Evolutionary conservation across 1,140 invertebrate species (phyloP).

Genomic region (Zaprionus taronus): DNA sequence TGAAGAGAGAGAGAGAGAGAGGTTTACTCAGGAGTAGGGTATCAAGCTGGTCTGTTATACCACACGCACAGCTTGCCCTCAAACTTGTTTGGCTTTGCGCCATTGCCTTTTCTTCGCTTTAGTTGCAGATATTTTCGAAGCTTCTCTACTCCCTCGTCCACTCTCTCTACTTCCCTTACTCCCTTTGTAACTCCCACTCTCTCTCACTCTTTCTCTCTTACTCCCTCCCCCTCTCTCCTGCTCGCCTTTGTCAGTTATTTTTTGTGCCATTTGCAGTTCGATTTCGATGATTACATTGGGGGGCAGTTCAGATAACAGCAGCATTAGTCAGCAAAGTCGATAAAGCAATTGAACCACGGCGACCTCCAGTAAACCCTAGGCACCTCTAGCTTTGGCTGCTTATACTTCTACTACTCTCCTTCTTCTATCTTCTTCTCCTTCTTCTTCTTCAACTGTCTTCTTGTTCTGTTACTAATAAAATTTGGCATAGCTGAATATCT

Average conservation of each 20-base stretch:
- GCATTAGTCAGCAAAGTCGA: constrained; percentile 23
- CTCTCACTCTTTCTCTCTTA: background rate
- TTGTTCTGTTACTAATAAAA: background rate
- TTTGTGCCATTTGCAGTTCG: constrained; percentile 18
- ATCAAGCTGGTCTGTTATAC: background rate
- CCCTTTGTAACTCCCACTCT: background rate
- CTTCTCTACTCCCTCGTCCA: background rate
- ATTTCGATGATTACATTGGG: constrained; percentile 46
- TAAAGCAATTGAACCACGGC: background rate
- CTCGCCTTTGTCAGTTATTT: constrained; percentile 8
- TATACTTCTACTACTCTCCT: background rate
- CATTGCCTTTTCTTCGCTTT: constrained; percentile 29
- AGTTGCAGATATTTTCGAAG: constrained; percentile 21
- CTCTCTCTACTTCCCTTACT: background rate
- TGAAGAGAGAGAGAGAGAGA: background rate
- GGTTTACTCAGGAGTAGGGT: background rate
- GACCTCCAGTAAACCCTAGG: background rate
- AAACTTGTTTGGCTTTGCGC: constrained; percentile 33
- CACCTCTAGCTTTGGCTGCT: background rate
- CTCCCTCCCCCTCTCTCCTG: background rate
- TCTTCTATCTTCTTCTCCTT: background rate
- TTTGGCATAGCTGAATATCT: background rate
- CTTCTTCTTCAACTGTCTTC: background rate
- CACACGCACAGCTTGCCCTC: background rate
- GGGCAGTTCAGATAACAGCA: constrained; percentile 28